Evolutionary conservation across 2,888 invertebrate species (phyloP).

Genomic region (Biston stratarius): DNA sequence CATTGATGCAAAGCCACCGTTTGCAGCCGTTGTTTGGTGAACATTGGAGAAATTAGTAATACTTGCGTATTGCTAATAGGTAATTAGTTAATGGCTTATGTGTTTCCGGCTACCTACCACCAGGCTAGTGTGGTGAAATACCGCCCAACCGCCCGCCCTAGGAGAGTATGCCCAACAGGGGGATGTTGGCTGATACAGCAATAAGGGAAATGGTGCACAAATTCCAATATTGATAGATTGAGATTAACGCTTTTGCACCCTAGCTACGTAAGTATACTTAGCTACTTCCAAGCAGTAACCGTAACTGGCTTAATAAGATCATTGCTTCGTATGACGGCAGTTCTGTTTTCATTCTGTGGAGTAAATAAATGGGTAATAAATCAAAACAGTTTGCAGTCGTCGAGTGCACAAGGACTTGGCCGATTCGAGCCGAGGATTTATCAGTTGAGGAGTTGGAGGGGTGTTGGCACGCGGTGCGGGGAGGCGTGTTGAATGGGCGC

Average conservation of each 20-base stretch:
- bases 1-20: not conserved
- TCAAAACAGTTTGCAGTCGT: slow-evolving; percentile 75
- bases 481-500: slow-evolving; percentile 66
- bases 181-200: no score
- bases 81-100: no score
- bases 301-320: slow-evolving; percentile 53
- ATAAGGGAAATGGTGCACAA: not conserved
- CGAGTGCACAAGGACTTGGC: slow-evolving; percentile 75
- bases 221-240: not conserved
- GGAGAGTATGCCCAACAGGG: no score
- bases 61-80: no score
- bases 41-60: not conserved
- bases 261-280: slow-evolving; percentile 15
- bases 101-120: no score
- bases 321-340: slow-evolving; percentile 48
- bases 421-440: slow-evolving; percentile 54
- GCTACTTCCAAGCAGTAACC: slow-evolving; percentile 27
- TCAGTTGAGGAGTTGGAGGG: slow-evolving; percentile 57
- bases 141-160: no score
- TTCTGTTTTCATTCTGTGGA: slow-evolving; percentile 67
- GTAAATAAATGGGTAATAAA: slow-evolving; percentile 82
- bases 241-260: slow-evolving; percentile 4
- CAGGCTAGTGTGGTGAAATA: no score
- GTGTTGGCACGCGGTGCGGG: slow-evolving; percentile 48
- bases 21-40: no score